Base-by-base conservation (phyloP, 2,797 vertebrate genomes). In the Pseudochirops cupreus region DNA sequence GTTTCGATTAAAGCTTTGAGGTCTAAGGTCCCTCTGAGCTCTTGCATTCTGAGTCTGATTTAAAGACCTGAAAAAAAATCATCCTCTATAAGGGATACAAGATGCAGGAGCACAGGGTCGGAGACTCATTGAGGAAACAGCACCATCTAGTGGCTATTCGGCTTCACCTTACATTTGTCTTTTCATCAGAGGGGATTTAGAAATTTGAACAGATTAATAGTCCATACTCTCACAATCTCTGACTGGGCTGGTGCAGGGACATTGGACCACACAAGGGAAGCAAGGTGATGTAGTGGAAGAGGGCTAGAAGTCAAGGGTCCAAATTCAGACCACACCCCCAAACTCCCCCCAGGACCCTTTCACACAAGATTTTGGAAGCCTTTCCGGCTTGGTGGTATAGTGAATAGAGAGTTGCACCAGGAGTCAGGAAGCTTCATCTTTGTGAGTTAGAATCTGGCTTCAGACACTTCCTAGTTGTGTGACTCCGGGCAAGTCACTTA, bases 121-220 rank as follows among this genome's bases (percentile, higher is more conserved):
- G 90, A 90, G 33, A 33, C 58, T 33, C 55, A 50, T 53, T 89
- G 33, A 46, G 94, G 53, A n/a, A 39, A 96, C 92, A 50, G 82
- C 56, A 95, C 97, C 97, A 95, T 94, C 98, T 98, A 92, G 97
- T 91, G 98, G 96, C 53, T 53, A 24, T 1, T 53, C 28, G 6
- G 33, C 28, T 10, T 94, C 33, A 50, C 87, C 90, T 46, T 52
- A 0, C 28, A 26, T 0, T 87, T 26, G 46, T 24, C 39, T 82
- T 39, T 82, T 82, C 39, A 10, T 46, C 39, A 0, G 21, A 82
- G 7, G 9, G 10, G 39, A 24, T 87, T 87, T 87, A 87, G 74
- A 87, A 87, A 87, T 87, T 87, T 87, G 21, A 18, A 50, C 10
- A 50, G 9, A 46, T 87, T 39, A 50, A 87, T 24, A 50, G 1